Evolutionary conservation across 2,113 vertebrate species (phyloP).

Genomic region (Platichthys stellatus): DNA sequence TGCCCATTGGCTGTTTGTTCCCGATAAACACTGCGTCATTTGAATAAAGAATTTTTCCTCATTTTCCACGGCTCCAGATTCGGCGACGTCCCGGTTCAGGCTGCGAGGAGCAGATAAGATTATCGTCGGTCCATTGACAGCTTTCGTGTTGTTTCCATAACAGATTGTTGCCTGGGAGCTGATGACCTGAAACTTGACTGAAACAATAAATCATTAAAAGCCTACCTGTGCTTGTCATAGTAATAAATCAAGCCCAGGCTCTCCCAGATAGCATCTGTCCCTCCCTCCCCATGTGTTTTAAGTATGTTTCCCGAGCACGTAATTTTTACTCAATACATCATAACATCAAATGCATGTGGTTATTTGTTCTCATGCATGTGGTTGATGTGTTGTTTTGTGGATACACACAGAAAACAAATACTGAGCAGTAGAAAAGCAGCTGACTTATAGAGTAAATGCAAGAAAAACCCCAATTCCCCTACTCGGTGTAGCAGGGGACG

Average conservation of each 20-base stretch:
- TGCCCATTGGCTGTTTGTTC: constrained; percentile 79
- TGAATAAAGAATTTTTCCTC: constrained; percentile 76
- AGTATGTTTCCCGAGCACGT: constrained; percentile 65
- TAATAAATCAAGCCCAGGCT: constrained; percentile 78
- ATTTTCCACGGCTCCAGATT: constrained; percentile 61
- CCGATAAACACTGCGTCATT: constrained; percentile 70
- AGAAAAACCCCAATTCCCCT: constrained; percentile 42
- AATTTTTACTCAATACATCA: constrained; percentile 74
- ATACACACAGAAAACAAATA: constrained; percentile 9
- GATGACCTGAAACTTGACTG: constrained; percentile 81
- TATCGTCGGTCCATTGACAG: constrained; percentile 76
- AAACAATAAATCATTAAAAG: constrained; percentile 82
- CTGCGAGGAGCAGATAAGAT: constrained; percentile 78
- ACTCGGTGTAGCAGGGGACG: constrained; percentile 31
- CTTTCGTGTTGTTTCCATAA: constrained; percentile 74
- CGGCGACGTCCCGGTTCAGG: constrained; percentile 49
- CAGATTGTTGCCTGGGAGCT: constrained; percentile 78
- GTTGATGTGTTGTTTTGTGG: constrained; percentile 5
- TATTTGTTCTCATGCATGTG: neutral
- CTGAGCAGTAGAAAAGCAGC: constrained; percentile 13
- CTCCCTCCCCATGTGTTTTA: constrained; percentile 59
- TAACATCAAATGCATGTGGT: constrained; percentile 23
- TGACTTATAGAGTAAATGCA: constrained; percentile 39
- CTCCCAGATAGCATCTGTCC: constrained; percentile 55
- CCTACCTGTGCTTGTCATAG: constrained; percentile 70